Evolutionary conservation across 2,797 vertebrate genomes (phyloP).

Genomic region (Sebastes trivittatus): DNA sequence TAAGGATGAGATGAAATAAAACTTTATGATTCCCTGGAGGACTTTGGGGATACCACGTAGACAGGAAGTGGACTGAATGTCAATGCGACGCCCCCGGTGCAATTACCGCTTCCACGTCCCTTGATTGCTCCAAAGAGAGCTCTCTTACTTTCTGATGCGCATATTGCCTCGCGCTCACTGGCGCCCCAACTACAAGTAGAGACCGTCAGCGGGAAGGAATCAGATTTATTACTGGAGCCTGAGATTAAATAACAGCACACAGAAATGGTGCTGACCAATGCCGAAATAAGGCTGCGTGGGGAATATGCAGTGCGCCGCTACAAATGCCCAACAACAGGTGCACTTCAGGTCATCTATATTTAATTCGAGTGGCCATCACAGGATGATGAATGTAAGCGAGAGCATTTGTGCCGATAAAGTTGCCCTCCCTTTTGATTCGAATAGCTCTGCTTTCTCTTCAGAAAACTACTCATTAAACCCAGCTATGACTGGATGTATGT

Average conservation of each 20-base stretch:
- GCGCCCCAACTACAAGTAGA: conserved; percentile 14
- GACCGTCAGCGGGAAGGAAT: conserved; percentile 34
- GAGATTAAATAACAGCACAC: conserved; percentile 60
- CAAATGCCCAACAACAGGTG: conserved; percentile 52
- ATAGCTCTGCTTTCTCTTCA: conserved; percentile 11
- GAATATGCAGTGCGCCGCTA: conserved; percentile 18
- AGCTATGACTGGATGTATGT: not conserved
- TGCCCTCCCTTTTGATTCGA: conserved; percentile 38
- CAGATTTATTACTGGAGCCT: conserved; percentile 59
- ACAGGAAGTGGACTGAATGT: conserved; percentile 33
- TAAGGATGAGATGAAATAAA: conserved; percentile 1
- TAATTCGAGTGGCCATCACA: conserved; percentile 46
- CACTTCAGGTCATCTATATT: conserved; percentile 70
- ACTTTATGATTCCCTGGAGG: conserved; percentile 19
- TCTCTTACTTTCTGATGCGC: conserved; percentile 37
- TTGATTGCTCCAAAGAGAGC: conserved; percentile 42
- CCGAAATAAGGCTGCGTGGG: conserved; percentile 36
- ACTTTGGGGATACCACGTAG: not conserved
- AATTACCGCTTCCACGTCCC: conserved; percentile 37
- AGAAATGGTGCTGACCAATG: conserved; percentile 51
- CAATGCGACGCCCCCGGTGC: conserved; percentile 19
- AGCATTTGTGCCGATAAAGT: conserved; percentile 20
- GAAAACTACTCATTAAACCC: conserved; percentile 49
- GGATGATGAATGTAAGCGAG: conserved; percentile 48
- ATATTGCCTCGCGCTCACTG: conserved; percentile 16